These are phyloP conservation scores for Lacerta bilineata DNA, from an alignment of 2,797 vertebrate species.

Conservation along the genomic window DNA sequence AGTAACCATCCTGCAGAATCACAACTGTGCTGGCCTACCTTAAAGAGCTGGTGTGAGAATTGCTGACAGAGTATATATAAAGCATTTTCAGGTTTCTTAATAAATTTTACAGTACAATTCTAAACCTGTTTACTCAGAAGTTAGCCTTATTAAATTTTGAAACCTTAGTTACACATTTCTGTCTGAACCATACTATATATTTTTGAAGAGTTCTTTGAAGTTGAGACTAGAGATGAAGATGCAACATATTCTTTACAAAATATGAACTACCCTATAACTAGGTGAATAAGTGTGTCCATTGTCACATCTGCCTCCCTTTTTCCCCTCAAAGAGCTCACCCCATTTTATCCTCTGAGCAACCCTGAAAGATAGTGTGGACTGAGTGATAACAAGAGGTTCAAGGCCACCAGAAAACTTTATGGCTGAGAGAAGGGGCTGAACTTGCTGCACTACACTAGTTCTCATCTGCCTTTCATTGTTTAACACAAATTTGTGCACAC, in stretches of 20 bases:
- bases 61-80: not conserved
- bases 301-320: not conserved
- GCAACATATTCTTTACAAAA: not conserved
- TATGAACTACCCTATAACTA: not conserved
- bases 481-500: not conserved
- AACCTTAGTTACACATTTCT: not conserved
- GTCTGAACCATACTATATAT: not conserved
- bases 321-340: not conserved
- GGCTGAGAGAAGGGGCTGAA: not conserved
- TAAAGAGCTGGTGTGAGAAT: not conserved
- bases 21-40: not conserved
- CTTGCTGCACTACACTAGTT: not conserved
- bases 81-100: not conserved
- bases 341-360: not conserved
- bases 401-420: not conserved
- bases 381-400: not conserved
- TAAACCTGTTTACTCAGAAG: too few species aligned
- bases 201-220: not conserved
- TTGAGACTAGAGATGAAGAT: not conserved
- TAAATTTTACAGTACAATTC: not conserved
- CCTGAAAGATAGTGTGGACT: not conserved
- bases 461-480: not conserved
- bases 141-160: too few species aligned
- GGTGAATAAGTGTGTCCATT: not conserved
- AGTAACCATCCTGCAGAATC: not conserved